Evolutionary conservation across 2,888 invertebrate genomes (phyloP).

Genomic region (Crossocerus cetratus): DNA sequence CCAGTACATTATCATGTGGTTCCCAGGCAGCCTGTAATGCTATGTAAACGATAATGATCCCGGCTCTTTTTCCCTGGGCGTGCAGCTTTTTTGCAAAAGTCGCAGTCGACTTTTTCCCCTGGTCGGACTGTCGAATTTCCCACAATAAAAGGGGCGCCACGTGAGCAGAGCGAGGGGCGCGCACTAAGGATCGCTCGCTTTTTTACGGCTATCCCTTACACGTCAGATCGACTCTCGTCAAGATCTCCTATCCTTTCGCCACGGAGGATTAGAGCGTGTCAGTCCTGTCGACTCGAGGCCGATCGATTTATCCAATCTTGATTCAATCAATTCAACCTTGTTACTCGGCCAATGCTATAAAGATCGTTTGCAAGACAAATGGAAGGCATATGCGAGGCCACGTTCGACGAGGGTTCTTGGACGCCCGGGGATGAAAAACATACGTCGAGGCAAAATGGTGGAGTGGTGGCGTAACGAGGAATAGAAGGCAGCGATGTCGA

Average conservation of each 20-base stretch:
- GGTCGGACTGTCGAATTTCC: constrained; percentile 55
- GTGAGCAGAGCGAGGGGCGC: constrained; percentile 15
- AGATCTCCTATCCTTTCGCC: constrained; percentile 62
- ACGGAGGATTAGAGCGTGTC: constrained; percentile 68
- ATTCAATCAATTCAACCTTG: not conserved
- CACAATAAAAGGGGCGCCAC: constrained; percentile 68
- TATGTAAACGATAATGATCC: constrained; percentile 19
- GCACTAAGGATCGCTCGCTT: constrained; percentile 49
- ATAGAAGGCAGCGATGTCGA: not conserved
- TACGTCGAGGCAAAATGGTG: not conserved
- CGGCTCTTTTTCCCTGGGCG: not conserved
- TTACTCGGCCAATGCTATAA: not conserved
- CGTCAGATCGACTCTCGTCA: constrained; percentile 71
- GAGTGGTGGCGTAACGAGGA: not conserved
- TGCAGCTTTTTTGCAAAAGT: too few relatives aligned
- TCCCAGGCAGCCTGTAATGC: not conserved
- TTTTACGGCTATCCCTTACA: constrained; percentile 64
- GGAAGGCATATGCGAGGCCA: not conserved
- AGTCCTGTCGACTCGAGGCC: constrained; percentile 37
- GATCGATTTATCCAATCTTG: constrained; percentile 15
- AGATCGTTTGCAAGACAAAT: not conserved
- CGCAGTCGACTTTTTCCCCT: constrained; percentile 12
- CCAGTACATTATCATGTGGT: too few relatives aligned
- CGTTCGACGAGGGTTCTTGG: not conserved
- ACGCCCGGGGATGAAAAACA: not conserved